Base-by-base conservation (phyloP, 2,888 invertebrate species). In the Argyresthia albistria region DNA sequence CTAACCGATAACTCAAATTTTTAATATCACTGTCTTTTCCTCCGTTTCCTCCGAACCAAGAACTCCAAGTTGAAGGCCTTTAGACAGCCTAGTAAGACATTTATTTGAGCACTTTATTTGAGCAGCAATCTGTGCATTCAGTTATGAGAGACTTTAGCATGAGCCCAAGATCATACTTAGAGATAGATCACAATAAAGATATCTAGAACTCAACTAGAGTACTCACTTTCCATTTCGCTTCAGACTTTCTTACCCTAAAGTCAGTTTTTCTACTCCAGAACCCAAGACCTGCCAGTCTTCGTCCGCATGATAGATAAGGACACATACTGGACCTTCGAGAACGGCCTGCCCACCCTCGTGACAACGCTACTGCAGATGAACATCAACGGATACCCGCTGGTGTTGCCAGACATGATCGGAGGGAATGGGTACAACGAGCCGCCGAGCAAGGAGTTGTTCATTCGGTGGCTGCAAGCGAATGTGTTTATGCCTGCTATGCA, bases 321-420 rank as follows among this genome's bases (percentile, higher is more conserved):
- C 69, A 91, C 93, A 0, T 81, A 79, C 52, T 93, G 92, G 92
- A 90, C 89, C 2, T 87, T 87, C 65, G 83, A 91, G 61, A 93
- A 93, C 66, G 94, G 95, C 0, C 78, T 95, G 0, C 88, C 90
- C 1, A 91, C 93, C 1, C 72, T 95, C n/a, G 88, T 95, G 39
- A 93, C 94, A 0, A 92, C 93, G 0, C 76, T 93, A 0, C 78
- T 93, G 0, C 91, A 91, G 64, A 77, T 89, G 76, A 89, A 80
- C 61, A 74, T 91, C 59, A 81, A 90, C 55, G 93, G 93, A 1
- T 93, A 92, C 72, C 90, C 92, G 0, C 89, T 91, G 60, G 92
- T 94, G n/a, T 72, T 95, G 46, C 94, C 95, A 0, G 95, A 95
- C 65, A 93, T 95, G 92, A 90, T 92, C 35, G 92, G 92, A 0